phyloP scores from a whole-genome alignment of 2,113 vertebrate species.

The Dipodomys stephensi region DNA sequence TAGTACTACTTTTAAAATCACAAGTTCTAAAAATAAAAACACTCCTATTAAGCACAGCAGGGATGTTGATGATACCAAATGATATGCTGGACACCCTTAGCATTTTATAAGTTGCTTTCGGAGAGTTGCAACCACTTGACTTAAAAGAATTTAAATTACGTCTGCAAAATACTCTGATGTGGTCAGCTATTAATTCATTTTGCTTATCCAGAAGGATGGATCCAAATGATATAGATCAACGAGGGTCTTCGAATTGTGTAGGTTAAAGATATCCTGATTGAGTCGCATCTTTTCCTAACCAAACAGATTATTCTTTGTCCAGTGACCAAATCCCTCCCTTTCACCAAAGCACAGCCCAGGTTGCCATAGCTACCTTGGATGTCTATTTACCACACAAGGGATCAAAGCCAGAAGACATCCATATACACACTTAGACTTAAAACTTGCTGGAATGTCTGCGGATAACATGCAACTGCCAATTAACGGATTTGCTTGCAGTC shows the following conservation, averaged over 20 bases:
- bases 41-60: not conserved
- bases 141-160: conserved; percentile 31
- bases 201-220: conserved; percentile 64
- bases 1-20: not conserved
- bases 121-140: conserved; percentile 30
- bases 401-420: conserved; percentile 90
- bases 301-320: conserved; percentile 91
- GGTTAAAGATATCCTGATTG: conserved; percentile 78
- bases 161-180: not conserved
- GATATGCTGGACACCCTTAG: not conserved
- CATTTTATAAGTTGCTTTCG: conserved; percentile 41
- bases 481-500: conserved; percentile 88
- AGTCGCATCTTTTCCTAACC: conserved; percentile 87
- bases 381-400: conserved; percentile 92
- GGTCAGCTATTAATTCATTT: not conserved
- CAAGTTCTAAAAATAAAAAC: conserved; percentile 41
- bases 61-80: not conserved
- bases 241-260: conserved; percentile 69
- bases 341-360: conserved; percentile 86
- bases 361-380: conserved; percentile 91
- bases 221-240: conserved; percentile 68
- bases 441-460: conserved; percentile 88
- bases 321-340: conserved; percentile 79
- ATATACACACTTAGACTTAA: conserved; percentile 74
- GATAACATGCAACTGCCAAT: conserved; percentile 90